Conservation (phyloP, 2,888 invertebrate species). For the Hipparchia sbordonii region DNA sequence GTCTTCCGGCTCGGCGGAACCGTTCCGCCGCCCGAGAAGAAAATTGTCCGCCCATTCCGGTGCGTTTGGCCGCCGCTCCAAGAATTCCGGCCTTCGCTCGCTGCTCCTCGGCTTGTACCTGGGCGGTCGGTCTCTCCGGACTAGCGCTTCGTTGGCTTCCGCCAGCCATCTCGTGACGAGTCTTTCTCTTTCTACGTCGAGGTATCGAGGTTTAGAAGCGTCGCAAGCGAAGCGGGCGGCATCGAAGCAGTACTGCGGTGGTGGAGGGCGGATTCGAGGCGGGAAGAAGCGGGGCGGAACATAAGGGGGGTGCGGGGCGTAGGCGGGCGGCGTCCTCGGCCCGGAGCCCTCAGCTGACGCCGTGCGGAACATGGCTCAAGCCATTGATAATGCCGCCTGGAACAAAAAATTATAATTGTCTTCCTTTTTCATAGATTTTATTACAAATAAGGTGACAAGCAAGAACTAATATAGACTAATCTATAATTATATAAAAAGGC, state of each 20-base stretch:
- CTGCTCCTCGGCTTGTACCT: slow-evolving; percentile 76
- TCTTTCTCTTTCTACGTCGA: slow-evolving; percentile 76
- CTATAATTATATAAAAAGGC: too few species aligned
- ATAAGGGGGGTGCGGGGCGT: slow-evolving; percentile 75
- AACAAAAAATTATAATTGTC: slow-evolving; percentile 48
- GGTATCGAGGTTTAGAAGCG: slow-evolving; percentile 75
- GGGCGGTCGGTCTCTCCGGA: slow-evolving; percentile 72
- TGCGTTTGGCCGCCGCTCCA: slow-evolving; percentile 64
- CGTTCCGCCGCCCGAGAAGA: slow-evolving; percentile 67
- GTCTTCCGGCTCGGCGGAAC: slow-evolving; percentile 74
- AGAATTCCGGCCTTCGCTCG: slow-evolving; percentile 75
- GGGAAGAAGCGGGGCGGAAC: slow-evolving; percentile 76
- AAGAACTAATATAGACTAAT: too few species aligned
- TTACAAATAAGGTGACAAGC: too few species aligned
- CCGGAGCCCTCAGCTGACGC: slow-evolving; percentile 80
- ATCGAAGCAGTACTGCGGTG: slow-evolving; percentile 80
- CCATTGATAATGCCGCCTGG: slow-evolving; percentile 68
- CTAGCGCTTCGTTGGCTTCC: slow-evolving; percentile 77
- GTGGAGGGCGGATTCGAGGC: slow-evolving; percentile 73
- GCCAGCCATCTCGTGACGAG: slow-evolving; percentile 79
- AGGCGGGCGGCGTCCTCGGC: slow-evolving; percentile 79
- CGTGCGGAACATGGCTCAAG: slow-evolving; percentile 79
- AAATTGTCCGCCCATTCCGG: slow-evolving; percentile 79
- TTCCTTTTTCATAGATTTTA: not conserved
- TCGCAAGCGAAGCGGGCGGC: slow-evolving; percentile 80